Conservation (phyloP, 2,113 vertebrate genomes). For the Gambusia affinis region DNA sequence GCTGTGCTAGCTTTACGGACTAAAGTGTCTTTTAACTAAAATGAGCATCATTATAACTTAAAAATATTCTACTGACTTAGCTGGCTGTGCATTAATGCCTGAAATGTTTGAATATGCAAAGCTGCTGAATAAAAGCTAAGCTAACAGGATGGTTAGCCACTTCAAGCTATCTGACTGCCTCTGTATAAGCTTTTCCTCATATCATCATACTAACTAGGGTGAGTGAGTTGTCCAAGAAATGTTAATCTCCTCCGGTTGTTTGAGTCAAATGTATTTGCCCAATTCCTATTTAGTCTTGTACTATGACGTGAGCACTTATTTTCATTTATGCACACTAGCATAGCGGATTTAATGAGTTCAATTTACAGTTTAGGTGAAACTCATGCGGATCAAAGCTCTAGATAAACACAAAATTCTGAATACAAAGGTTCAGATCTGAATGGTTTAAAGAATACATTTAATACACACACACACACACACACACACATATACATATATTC, state of each 20-base stretch:
- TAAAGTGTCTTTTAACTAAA: neutral
- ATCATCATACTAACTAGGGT: neutral
- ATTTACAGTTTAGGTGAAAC: neutral
- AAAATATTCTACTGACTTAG: rapidly evolving
- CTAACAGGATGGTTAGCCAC: constrained; percentile 46
- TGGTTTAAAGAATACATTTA: too few species aligned
- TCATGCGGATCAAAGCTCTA: neutral
- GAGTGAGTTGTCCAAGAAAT: neutral
- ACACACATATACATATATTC: too few species aligned
- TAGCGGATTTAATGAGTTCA: neutral
- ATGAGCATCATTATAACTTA: neutral
- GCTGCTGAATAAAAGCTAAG: neutral
- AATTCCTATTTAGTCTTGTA: too few species aligned
- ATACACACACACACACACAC: too few species aligned
- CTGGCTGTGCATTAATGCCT: neutral
- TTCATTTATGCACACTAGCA: neutral
- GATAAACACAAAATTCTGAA: neutral
- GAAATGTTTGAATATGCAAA: neutral
- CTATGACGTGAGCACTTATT: too few species aligned
- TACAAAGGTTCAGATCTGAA: neutral
- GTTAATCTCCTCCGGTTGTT: too few species aligned
- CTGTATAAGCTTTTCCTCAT: neutral
- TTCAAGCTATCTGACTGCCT: constrained; percentile 10
- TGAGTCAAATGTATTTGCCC: too few species aligned
- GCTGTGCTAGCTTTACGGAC: neutral